Evolutionary conservation across 2,888 invertebrate genomes (phyloP), one percentile per base, ranked within the genome.

Genomic region (Thumatha senex): DNA sequence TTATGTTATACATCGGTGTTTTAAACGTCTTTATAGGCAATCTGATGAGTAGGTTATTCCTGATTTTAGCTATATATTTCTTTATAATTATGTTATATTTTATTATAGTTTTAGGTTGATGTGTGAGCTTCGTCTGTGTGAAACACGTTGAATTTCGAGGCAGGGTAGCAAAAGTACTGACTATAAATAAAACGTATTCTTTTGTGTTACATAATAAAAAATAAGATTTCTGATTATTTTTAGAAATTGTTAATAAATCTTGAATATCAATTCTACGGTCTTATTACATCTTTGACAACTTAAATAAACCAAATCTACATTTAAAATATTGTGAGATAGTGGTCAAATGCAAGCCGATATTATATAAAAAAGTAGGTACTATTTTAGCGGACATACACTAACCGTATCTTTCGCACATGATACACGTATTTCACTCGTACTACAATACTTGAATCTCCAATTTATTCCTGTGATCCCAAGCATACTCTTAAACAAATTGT

Each of bases 121-220:
- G 55, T 46, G 35, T 36, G 47, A 56, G 58, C 55, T 56, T 55
- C 47, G 45, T 55, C 51, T 56, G 31, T 51, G 45, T 43, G 29
- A 3, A 34, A 59, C 46, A 56, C 38, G 36, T 50, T 48, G 38
- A 50, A 63, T 50, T 54, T 48, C 46, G 45, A 46, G 58, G 61
- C 61, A 62, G 61, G 63, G 62, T 62, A 62, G 62, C 43, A 48
- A 56, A 59, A 50, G 56, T 59, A 62, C 56, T 62, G 59, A 62
- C 48, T 48, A 54, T 54, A 35, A 51, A 62, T 53, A 51, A 54
- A 40, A 30, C 41, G 18, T 24, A 24, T 24, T 40, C 36, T 45
- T 30, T 36, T 54, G 45, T 30, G 33, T 56, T 42, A 47, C 35
- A 24, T 45, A n/a, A n/a, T n/a, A 12, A 35, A 40, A 31, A 40